phyloP scores from a whole-genome alignment of 2,113 vertebrate genomes.

The Leptodactylus fuscus region DNA sequence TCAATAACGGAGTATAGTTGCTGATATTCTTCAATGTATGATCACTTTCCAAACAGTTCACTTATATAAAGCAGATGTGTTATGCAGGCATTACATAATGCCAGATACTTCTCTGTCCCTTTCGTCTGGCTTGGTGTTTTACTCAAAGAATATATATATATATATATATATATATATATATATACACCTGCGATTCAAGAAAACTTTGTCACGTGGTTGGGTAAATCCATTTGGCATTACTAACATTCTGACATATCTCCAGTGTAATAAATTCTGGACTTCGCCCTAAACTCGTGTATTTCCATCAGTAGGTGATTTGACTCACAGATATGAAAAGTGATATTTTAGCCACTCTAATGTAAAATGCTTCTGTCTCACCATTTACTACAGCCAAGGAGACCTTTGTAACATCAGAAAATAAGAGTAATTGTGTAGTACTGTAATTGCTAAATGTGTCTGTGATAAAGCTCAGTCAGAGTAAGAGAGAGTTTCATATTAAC shows the following conservation, averaged over 20 bases:
- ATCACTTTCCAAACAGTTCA: neutral
- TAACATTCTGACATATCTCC: neutral
- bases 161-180: too few relatives aligned
- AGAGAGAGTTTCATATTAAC: neutral
- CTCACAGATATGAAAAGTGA: slow-evolving; percentile 21
- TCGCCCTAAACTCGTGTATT: neutral
- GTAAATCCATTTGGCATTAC: neutral
- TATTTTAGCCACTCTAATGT: slow-evolving; percentile 14
- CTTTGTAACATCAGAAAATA: neutral
- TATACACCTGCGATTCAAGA: too few relatives aligned
- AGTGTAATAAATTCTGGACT: neutral
- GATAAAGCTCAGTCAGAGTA: neutral
- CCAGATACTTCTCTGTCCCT: neutral
- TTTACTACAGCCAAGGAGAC: neutral
- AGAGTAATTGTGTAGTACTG: neutral
- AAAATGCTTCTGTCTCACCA: neutral
- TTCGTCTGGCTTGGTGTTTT: neutral
- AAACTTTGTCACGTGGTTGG: neutral
- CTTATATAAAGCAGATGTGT: neutral
- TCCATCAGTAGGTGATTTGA: slow-evolving; percentile 20
- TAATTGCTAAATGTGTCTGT: neutral
- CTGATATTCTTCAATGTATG: neutral
- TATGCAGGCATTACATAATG: neutral
- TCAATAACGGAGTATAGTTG: neutral
- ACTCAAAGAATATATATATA: too few relatives aligned